Evolutionary conservation across 2,888 invertebrate genomes (phyloP), one percentile per base, ranked within the genome.

Genomic region (Melipona bicolor): DNA sequence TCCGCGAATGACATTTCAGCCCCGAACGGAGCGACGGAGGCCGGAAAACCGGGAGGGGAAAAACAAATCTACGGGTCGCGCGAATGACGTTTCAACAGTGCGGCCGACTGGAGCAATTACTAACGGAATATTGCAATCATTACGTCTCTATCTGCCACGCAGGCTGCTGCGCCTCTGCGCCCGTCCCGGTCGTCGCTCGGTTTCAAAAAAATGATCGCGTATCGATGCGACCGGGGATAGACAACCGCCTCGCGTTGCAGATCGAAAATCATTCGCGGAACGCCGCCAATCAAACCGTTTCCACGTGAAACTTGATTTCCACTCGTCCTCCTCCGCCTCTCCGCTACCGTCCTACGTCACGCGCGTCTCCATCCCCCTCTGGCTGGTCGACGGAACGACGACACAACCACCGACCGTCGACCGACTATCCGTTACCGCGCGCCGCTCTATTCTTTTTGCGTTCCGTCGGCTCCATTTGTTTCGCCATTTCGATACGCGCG

Each of bases 81-180:
- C 85, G 89, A 88, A 89, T 88, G 89, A 89, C 88, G 81, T 89
- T 89, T 89, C 89, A 89, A 89, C 89, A 69, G 88, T 81, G 89
- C 77, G 85, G 88, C 96, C 96, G 96, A 96, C 96, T 95, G 95
- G 96, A 96, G 96, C 96, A 96, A 96, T 96, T 96, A 96, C 96
- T 95, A 95, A 95, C 96, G 95, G 95, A 94, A 95, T 92, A 91
- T 90, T 93, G 93, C 94, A 90, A 93, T 93, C 91, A 92, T 92
- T 92, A 92, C 90, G 91, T 90, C 87, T 92, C 90, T 90, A 91
- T 93, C 91, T 90, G 89, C 65, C 77, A 17, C 76, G 68, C 65
- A 61, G 67, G 62, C 65, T 4, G 32, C 50, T 4, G 32, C 54
- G n/a, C 21, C 69, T 64, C 76, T 59, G 50, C 73, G 77, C 81